phyloP scores from a whole-genome alignment of 2,113 vertebrate species.

The Nothoprocta perdicaria region DNA sequence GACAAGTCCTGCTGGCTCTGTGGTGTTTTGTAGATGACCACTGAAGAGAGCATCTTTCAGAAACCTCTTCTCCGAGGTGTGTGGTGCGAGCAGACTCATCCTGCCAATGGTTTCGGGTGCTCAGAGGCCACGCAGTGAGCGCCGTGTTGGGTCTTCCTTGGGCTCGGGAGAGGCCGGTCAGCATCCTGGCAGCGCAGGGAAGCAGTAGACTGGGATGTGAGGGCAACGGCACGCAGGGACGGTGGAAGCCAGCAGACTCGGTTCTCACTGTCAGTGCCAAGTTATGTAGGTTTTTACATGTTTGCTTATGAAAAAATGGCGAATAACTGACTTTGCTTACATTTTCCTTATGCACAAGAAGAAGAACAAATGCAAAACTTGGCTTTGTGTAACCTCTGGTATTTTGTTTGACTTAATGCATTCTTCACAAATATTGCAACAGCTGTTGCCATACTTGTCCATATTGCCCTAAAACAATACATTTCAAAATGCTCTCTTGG shows the following conservation, averaged over 20 bases:
- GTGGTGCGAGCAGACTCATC: rapidly evolving
- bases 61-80: neutral
- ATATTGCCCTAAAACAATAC: slow-evolving; percentile 9
- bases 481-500: neutral
- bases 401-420: slow-evolving; percentile 60
- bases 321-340: slow-evolving; percentile 44
- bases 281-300: neutral
- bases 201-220: neutral
- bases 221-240: neutral
- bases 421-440: slow-evolving; percentile 59
- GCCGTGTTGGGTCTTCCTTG: rapidly evolving
- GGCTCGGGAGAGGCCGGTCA: neutral
- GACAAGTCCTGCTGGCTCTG: neutral
- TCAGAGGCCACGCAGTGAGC: neutral
- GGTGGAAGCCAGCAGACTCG: neutral
- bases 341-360: slow-evolving; percentile 11
- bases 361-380: slow-evolving; percentile 50
- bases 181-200: neutral
- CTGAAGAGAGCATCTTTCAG: neutral
- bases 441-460: slow-evolving; percentile 72
- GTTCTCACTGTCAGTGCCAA: neutral
- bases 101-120: neutral
- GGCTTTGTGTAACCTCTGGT: slow-evolving; percentile 50
- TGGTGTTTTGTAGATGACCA: neutral
- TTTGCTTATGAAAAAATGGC: slow-evolving; percentile 19